Base-by-base conservation (phyloP, 2,888 invertebrate species). In the Vanessa cardui region DNA sequence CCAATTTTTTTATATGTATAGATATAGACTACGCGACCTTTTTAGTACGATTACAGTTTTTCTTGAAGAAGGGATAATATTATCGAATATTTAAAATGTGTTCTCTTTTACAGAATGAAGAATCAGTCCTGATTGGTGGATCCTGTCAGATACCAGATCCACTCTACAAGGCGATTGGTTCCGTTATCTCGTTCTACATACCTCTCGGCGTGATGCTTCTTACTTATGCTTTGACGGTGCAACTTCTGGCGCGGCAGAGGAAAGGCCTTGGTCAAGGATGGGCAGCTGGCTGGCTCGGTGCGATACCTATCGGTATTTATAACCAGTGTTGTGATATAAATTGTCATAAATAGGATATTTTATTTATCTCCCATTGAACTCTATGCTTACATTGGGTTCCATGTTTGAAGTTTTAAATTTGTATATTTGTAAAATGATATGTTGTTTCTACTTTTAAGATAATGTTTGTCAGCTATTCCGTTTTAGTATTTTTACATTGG, bases 121-220 rank as follows among this genome's bases (percentile, higher is more conserved):
- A 96, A 71, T 97, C 97, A 7, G 95, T 97, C 66, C 94, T 97
- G 76, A 96, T 97, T 69, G 96, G 96, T 72, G 97, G 97, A 2
- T 95, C 96, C 52, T 97, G 97, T 82, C 97, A 97, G 88, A 97
- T 97, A 78, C 97, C 97, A 1, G 97, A 97, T 84, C 97, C 97
- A 0, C 94, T 97, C 8, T 97, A 97, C 93, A 97, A 98, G 87
- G 95, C 98, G 68, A 97, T 98, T 77, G 99, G 99, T 47, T 98
- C 98, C 65, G 96, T 98, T 79, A 96, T 98, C 78, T 98, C 98
- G 77, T 99, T 99, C 92, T 98, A 99, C 93, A 98, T 99, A 73
- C 99, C 99, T 0, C 93, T 99, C 74, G 94, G 96, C 54, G 98
- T 99, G 75, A 99, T 99, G 99, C 94, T 98, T 81, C 93, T 98